Percentiles rank a stretch among this genome's conserved stretches.
Conservation (phyloP, 1,140 invertebrate genomes). For the Eueides isabella region DNA sequence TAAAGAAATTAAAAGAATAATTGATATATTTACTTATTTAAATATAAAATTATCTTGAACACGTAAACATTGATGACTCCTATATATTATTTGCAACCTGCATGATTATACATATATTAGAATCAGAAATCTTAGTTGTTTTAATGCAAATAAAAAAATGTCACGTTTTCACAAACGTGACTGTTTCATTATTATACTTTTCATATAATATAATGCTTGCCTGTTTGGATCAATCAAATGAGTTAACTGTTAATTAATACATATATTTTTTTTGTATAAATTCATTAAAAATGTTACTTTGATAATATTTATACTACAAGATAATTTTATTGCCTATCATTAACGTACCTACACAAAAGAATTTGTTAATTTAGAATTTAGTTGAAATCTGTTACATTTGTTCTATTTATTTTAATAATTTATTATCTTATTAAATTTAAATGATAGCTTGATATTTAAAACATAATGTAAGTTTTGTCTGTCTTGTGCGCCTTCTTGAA, state of each 20-base stretch:
- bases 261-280: too few species aligned
- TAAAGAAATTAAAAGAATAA: too few species aligned
- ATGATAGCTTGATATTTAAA: too few species aligned
- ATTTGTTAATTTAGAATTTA: not conserved
- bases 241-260: not conserved
- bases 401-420: not conserved
- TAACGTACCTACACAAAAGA: too few species aligned
- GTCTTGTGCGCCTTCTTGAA: too few species aligned
- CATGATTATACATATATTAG: not conserved
- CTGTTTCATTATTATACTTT: not conserved
- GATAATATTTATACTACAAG: too few species aligned
- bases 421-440: too few species aligned
- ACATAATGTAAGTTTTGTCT: too few species aligned
- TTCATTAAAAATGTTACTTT: too few species aligned
- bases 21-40: not conserved
- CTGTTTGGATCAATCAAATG: not conserved
- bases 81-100: not conserved
- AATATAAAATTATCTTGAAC: not conserved
- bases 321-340: too few species aligned
- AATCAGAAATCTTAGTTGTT: slow-evolving; percentile 5
- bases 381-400: not conserved
- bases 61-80: not conserved
- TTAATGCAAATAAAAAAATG: not conserved
- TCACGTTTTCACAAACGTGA: not conserved
- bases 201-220: not conserved